Evolutionary conservation across 2,797 vertebrate species (phyloP).

Genomic region (Antennarius maculatus): DNA sequence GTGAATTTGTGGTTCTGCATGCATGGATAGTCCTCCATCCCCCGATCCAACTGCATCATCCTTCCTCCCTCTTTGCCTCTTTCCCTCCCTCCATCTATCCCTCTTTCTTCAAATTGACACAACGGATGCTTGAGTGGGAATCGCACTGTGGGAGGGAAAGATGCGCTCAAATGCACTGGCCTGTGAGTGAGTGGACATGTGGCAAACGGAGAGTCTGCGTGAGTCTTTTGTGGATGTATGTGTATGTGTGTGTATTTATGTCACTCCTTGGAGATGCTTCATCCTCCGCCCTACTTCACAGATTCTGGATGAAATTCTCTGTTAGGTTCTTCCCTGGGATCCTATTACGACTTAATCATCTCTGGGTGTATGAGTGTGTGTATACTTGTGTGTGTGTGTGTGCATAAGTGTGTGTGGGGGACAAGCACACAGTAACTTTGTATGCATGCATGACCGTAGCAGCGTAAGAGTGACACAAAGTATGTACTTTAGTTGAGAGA

Average conservation of each 20-base stretch:
- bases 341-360: conserved; percentile 55
- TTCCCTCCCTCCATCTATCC: conserved; percentile 57
- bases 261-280: conserved; percentile 75
- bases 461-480: conserved; percentile 1
- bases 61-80: conserved; percentile 33
- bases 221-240: conserved; percentile 19
- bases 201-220: conserved; percentile 54
- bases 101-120: conserved; percentile 69
- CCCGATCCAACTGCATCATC: conserved; percentile 32
- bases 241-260: conserved; percentile 38
- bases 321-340: conserved; percentile 52
- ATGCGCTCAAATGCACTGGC: conserved; percentile 60
- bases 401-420: not conserved
- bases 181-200: conserved; percentile 77
- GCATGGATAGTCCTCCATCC: conserved; percentile 69
- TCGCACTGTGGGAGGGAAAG: conserved; percentile 63
- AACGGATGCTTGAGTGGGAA: conserved; percentile 74
- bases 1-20: conserved; percentile 69
- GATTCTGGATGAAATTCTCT: conserved; percentile 62
- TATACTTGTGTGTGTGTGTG: conserved; percentile 17
- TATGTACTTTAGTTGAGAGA: conserved; percentile 15
- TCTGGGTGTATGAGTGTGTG: conserved; percentile 30
- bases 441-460: conserved; percentile 5
- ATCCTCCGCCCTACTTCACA: conserved; percentile 78
- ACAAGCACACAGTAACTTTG: conserved; percentile 3